These are phyloP conservation scores for Acanthochromis polyacanthus DNA, from an alignment of 2,113 vertebrate species.

Conservation along the genomic window DNA sequence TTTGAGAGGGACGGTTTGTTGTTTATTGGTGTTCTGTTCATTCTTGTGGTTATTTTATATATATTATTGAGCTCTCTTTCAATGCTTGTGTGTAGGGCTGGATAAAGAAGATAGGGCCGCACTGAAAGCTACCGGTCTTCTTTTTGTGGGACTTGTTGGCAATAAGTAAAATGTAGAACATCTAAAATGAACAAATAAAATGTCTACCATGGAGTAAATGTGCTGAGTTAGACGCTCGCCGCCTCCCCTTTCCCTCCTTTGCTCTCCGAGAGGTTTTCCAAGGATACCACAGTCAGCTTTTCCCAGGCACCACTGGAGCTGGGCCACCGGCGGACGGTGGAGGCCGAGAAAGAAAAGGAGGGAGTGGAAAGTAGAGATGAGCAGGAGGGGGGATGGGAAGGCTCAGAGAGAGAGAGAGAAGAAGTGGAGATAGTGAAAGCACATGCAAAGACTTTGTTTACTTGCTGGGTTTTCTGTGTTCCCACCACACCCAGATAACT, in stretches of 20 bases:
- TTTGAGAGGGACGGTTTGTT: no score
- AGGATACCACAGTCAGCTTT: slow-evolving; percentile 76
- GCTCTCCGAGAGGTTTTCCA: slow-evolving; percentile 63
- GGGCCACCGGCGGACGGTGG: slow-evolving; percentile 42
- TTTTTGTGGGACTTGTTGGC: neutral
- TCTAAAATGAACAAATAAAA: slow-evolving; percentile 50
- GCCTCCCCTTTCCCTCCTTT: slow-evolving; percentile 20
- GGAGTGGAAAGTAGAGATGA: slow-evolving; percentile 35
- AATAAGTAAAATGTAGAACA: slow-evolving; percentile 12
- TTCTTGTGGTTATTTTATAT: no score
- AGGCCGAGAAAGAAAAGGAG: slow-evolving; percentile 14
- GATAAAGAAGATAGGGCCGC: neutral
- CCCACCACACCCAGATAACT: slow-evolving; percentile 77
- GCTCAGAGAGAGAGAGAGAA: slow-evolving; percentile 7
- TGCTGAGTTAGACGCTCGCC: slow-evolving; percentile 62
- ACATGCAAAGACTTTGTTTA: slow-evolving; percentile 64
- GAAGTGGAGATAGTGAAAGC: slow-evolving; percentile 17
- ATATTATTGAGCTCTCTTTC: neutral
- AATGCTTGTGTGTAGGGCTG: neutral
- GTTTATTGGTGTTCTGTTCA: no score
- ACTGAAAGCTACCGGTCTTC: neutral
- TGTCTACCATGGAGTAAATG: slow-evolving; percentile 53
- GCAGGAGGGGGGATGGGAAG: neutral
- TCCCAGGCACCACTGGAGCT: slow-evolving; percentile 75
- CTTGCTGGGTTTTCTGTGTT: slow-evolving; percentile 42